Evolutionary conservation across 1,140 invertebrate species (phyloP).

Genomic region (Gonioctena quinquepunctata): DNA sequence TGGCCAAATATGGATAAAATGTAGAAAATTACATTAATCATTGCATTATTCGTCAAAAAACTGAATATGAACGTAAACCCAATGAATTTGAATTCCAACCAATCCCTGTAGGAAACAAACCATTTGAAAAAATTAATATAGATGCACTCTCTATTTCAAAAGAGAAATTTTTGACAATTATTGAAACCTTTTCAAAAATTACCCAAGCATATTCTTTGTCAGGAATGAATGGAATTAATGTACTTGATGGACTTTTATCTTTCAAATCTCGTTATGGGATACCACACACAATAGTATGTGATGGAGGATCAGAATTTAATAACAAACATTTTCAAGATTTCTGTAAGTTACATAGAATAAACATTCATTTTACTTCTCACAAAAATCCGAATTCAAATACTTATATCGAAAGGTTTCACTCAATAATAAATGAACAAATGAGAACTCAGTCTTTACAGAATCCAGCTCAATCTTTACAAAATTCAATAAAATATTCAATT

Average conservation of each 20-base stretch:
- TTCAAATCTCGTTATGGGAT: neutral
- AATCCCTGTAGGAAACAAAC: neutral
- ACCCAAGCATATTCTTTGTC: constrained; percentile 26
- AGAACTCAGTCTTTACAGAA: neutral
- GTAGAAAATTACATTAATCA: constrained; percentile 25
- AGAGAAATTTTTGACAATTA: constrained; percentile 23
- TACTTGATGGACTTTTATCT: constrained; percentile 1
- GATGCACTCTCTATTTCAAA: constrained; percentile 20
- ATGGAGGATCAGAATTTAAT: neutral
- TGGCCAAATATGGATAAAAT: constrained; percentile 22
- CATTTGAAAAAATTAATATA: constrained; percentile 24
- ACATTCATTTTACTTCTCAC: neutral
- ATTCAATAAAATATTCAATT: neutral
- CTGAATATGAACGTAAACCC: constrained; percentile 25
- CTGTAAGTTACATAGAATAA: constrained; percentile 9
- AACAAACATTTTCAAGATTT: too few relatives aligned
- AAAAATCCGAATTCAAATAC: constrained; percentile 3
- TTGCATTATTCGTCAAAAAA: constrained; percentile 21
- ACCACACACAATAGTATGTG: constrained; percentile 4
- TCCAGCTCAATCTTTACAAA: neutral
- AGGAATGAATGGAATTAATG: neutral
- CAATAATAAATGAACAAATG: neutral
- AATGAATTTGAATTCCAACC: constrained; percentile 10
- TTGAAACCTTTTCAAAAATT: constrained; percentile 30
- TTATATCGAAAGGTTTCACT: constrained; percentile 6